Base-by-base conservation (phyloP, 2,113 vertebrate genomes). In the Crotophaga sulcirostris region DNA sequence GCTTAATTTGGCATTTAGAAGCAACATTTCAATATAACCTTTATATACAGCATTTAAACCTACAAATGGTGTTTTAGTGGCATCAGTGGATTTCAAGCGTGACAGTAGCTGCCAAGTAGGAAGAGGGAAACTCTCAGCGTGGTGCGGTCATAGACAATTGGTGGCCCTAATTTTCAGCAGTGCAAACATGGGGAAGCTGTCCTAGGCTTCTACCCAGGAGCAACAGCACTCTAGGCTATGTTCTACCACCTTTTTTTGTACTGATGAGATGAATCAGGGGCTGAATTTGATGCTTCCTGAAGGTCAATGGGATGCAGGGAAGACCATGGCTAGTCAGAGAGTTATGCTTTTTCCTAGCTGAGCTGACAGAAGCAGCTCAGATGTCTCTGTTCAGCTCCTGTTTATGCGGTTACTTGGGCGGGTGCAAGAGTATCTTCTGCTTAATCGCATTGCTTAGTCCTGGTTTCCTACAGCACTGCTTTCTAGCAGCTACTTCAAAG, bases 251-350 rank as follows among this genome's bases (percentile, higher is more conserved):
- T 89, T 80, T 36, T 88, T 81, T 54, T 33, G 55, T 89, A 83
- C 63, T 3, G 4, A 4, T 33, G 13, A 81, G 59, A 85, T n/a
- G 45, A 63, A 24, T 19, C 19, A 19, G 4, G 25, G 40, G 33
- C 40, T 88, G 86, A 58, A 90, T 42, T n/a, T 0, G 5, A 64
- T 34, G 26, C 13, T 36, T 76, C 21, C 83, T 92, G 63, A 55
- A 86, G 79, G 28, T 73, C 0, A 0, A 31, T 28, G 45, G n/a
- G n/a, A 77, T 0, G 0, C 7, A 21, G 28, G 19, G 10, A 10
- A 3, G 18, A 66, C 31, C 54, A 45, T 19, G 26, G 8, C 29
- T 82, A 36, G 23, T 42, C 49, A 58, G 33, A 78, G 38, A 42
- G 55, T 44, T 83, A 23, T 0, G 6, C 12, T 70, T 94, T 76